A percentile compares a stretch with the other conserved stretches of the same genome.
Evolutionary conservation across 2,113 vertebrate species (phyloP).

Genomic region (Meriones unguiculatus): DNA sequence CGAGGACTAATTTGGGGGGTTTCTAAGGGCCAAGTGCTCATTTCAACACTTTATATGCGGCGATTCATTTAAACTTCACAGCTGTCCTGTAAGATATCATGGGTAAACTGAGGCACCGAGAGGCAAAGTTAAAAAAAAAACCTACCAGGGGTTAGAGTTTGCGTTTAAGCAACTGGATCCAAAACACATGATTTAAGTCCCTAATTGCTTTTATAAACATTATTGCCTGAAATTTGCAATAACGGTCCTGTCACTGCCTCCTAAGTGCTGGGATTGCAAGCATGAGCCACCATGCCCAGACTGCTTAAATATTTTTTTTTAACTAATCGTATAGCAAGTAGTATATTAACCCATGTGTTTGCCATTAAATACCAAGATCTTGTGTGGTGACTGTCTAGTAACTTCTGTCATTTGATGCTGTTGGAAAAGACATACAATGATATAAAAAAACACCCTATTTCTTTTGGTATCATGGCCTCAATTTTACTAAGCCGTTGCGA

Average conservation of each 20-base stretch:
- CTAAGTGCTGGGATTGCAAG: neutral
- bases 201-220: neutral
- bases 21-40: neutral
- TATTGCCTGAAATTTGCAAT: neutral
- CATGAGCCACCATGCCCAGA: neutral
- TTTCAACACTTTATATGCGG: neutral
- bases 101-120: neutral
- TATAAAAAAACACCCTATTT: constrained; percentile 11
- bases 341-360: neutral
- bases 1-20: neutral
- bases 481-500: neutral
- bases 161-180: neutral
- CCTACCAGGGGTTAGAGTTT: neutral
- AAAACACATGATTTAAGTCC: neutral
- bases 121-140: no score
- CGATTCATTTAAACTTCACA: neutral
- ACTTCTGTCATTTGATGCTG: neutral
- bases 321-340: neutral
- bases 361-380: neutral
- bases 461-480: neutral
- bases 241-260: neutral
- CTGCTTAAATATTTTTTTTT: neutral
- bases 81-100: neutral
- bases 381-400: neutral
- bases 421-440: neutral